Evolutionary conservation across 2,888 invertebrate species (phyloP), one percentile per base, ranked within the genome.

Genomic region (Sarcophaga carnaria): DNA sequence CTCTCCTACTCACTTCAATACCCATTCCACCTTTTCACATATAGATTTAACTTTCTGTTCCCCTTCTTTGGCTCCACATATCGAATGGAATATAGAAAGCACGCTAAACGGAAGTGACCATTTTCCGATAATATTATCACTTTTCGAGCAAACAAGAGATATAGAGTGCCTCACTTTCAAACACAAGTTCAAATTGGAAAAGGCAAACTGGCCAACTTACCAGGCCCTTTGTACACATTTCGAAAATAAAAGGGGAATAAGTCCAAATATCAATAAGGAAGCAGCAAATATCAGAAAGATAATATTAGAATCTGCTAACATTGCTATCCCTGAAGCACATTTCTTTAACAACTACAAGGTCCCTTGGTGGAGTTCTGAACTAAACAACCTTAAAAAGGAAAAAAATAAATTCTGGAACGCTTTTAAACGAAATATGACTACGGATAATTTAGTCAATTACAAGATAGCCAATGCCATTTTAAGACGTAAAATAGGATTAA

Each of bases 11-110:
- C 27, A 27, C 27, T 27, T 27, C 27, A 27, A 5, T 27, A 27
- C 27, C 27, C 6, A 87, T 80, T 5, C 88, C n/a, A 85, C 82
- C 11, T 77, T 86, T 12, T 84, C 86, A 10, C 49, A 88, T 59
- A 84, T 89, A 4, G 85, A 88, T 25, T 12, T 89, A n/a, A 72
- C 86, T 3, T 86, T 87, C 20, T 78, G 81, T 63, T 78, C 78
- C 14, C 70, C 82, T 3, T 4, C 14, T n/a, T 10, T 85, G 17
- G 75, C 63, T 63, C 20, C 37, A 10, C 14, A 64, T 11, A 27
- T 25, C 14, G 14, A 75, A 25, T 82, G 79, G 75, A 49, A 69
- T 11, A 49, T 25, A 14, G n/a, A 62, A 5, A 45, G 70, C 14
- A 27, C 74, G 37, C 63, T 82, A 14, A 60, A 17, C 17, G 72